These are phyloP conservation scores for Scaptodrosophila lebanonensis DNA, from an alignment of 1,140 invertebrate genomes.

Conservation along the genomic window DNA sequence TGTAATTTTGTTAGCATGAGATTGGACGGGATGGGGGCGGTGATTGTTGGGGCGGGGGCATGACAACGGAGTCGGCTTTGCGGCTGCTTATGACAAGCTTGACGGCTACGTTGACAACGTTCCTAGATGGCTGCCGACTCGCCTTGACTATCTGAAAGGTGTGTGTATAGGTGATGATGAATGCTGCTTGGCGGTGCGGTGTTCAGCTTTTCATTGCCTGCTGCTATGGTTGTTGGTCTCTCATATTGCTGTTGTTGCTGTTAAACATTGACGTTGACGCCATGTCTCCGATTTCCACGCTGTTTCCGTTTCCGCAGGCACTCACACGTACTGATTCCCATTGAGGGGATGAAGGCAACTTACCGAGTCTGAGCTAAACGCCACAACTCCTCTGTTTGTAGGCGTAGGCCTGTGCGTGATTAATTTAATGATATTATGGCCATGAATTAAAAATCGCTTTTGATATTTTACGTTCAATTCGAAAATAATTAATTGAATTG, in stretches of 20 bases:
- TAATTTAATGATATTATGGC: constrained; percentile 40
- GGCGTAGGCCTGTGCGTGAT: constrained; percentile 7
- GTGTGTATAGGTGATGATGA: no score
- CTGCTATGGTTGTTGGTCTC: constrained; percentile 6
- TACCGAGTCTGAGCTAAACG: background rate
- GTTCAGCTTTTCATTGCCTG: background rate
- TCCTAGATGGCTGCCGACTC: no score
- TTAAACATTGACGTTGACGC: constrained; percentile 52
- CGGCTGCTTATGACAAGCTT: no score
- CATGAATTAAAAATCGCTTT: constrained; percentile 41
- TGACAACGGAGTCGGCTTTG: no score
- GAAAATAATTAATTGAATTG: constrained; percentile 60
- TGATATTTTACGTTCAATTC: constrained; percentile 63
- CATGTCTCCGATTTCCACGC: constrained; percentile 53
- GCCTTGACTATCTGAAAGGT: no score
- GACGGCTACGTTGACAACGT: no score
- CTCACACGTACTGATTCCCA: background rate
- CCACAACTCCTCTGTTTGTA: background rate
- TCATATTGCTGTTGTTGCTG: constrained; percentile 14
- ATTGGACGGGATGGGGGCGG: no score
- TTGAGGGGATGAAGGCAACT: constrained; percentile 17
- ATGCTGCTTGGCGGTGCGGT: no score
- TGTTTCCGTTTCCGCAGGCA: constrained; percentile 38
- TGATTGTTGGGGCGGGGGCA: no score
- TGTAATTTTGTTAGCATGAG: background rate